Evolutionary conservation across 2,797 vertebrate genomes (phyloP), one percentile per base, ranked within the genome.

Genomic region (Hyperoplus lanceolatus): DNA sequence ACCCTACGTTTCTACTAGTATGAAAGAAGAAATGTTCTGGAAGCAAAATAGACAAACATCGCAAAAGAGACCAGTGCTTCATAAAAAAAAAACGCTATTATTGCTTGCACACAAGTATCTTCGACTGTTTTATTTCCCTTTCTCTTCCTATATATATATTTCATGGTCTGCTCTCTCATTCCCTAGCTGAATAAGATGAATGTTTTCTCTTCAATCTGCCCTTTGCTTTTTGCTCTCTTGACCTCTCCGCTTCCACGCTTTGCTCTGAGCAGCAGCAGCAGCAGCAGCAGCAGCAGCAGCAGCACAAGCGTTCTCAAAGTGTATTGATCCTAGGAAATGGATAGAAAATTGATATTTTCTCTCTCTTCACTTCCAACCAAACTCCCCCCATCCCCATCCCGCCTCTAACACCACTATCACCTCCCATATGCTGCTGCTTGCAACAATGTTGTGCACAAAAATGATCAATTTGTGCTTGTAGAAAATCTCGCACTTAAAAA

Each of bases 241-340:
- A 81, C 86, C 88, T 75, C 68, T 54, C 51, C 42, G 67, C 50
- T 66, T 42, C 53, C 1, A 38, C 54, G 46, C 50, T 18, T 21
- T 21, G 66, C 45, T 80, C 56, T 55, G 50, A 49, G 59, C 79
- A 73, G 55, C 50, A 57, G 61, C 74, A 50, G 60, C 66, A 49
- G 59, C 79, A 73, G 55, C 50, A 57, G 61, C 74, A 50, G 60
- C 66, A 42, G 46, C 21, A 72, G 75, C 73, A 29, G 63, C 72
- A 73, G 8, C 41, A 50, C 36, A 61, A 58, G 56, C 36, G 3
- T 46, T 73, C 58, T 70, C 75, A 82, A 75, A 84, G 59, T 38
- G 64, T 39, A 90, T 92, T 80, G 91, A 92, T 90, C 70, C 51
- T 21, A 67, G 69, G 66, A 79, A 91, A 73, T 63, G 11, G 70